Percentiles rank a stretch among this genome's conserved stretches.
These are phyloP conservation scores for Aeoliscus strigatus DNA, from an alignment of 2,797 vertebrate species.

Conservation along the genomic window DNA sequence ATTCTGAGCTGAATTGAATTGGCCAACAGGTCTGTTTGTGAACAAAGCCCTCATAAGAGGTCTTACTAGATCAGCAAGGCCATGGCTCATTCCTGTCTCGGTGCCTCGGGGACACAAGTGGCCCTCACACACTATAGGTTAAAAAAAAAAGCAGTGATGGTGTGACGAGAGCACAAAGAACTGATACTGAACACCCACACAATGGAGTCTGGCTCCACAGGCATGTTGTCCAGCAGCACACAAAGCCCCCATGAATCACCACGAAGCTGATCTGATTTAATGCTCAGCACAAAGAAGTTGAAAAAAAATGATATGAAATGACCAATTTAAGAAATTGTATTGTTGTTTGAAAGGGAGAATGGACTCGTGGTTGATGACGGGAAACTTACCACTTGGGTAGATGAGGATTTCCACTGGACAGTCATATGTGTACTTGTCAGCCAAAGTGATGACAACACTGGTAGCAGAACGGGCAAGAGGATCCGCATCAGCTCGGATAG, in stretches of 20 bases:
- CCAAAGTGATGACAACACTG: constrained; percentile 87
- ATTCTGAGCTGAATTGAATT: constrained; percentile 42
- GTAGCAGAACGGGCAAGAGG: constrained; percentile 84
- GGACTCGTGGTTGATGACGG: constrained; percentile 14
- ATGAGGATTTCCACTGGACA: constrained; percentile 92
- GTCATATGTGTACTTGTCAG: constrained; percentile 94
- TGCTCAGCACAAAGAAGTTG: constrained; percentile 2
- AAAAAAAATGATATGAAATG: no score
- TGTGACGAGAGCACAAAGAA: constrained; percentile 9
- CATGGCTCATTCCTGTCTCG: constrained; percentile 39
- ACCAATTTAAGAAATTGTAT: no score
- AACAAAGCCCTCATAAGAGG: constrained; percentile 44
- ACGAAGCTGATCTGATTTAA: constrained; percentile 41
- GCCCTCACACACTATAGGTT: constrained; percentile 35
- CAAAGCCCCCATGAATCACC: constrained; percentile 29
- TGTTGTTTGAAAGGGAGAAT: no score
- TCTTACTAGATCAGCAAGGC: constrained; percentile 36
- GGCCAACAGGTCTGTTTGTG: constrained; percentile 39
- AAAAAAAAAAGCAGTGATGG: constrained; percentile 16
- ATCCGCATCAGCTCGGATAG: constrained; percentile 90
- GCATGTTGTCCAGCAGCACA: background rate
- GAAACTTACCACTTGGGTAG: constrained; percentile 86
- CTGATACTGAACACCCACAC: constrained; percentile 45
- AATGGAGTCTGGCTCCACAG: constrained; percentile 16
- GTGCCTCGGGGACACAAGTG: constrained; percentile 43